A percentile compares a stretch with the other conserved stretches of the same genome.
Conservation (phyloP, 2,888 invertebrate genomes). For the Merodon equestris region DNA sequence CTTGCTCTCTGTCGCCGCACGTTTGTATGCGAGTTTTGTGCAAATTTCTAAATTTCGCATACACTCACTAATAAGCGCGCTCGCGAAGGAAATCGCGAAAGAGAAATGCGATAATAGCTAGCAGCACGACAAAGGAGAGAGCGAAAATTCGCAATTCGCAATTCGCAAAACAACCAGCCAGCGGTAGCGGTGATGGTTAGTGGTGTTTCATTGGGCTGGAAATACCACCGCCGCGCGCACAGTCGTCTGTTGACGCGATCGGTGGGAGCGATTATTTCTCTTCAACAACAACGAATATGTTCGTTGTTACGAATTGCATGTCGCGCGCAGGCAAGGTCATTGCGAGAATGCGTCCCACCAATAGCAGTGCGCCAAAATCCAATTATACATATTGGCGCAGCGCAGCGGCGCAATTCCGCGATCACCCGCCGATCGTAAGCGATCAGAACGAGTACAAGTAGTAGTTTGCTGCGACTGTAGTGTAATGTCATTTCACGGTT, state of each 20-base stretch:
- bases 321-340: slow-evolving; percentile 57
- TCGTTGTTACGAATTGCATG: slow-evolving; percentile 52
- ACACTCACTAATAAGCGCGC: slow-evolving; percentile 3
- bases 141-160: slow-evolving; percentile 27
- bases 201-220: slow-evolving; percentile 33
- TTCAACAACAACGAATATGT: too few relatives aligned
- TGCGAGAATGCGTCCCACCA: slow-evolving; percentile 40
- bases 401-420: slow-evolving; percentile 46
- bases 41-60: background rate
- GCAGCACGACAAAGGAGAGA: background rate
- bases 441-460: too few relatives aligned
- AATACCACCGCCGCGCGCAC: background rate
- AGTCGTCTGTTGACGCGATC: too few relatives aligned
- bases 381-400: slow-evolving; percentile 40
- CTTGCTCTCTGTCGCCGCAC: too few relatives aligned
- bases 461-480: too few relatives aligned
- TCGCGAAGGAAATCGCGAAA: slow-evolving; percentile 36
- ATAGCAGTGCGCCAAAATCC: slow-evolving; percentile 28
- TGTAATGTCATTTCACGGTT: background rate
- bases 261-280: too few relatives aligned
- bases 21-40: slow-evolving; percentile 23
- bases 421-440: background rate
- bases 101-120: slow-evolving; percentile 25
- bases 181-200: slow-evolving; percentile 24
- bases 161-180: too few relatives aligned